Evolutionary conservation across 2,888 invertebrate genomes (phyloP), one percentile per base, ranked within the genome.

Genomic region (Lottia scabra): DNA sequence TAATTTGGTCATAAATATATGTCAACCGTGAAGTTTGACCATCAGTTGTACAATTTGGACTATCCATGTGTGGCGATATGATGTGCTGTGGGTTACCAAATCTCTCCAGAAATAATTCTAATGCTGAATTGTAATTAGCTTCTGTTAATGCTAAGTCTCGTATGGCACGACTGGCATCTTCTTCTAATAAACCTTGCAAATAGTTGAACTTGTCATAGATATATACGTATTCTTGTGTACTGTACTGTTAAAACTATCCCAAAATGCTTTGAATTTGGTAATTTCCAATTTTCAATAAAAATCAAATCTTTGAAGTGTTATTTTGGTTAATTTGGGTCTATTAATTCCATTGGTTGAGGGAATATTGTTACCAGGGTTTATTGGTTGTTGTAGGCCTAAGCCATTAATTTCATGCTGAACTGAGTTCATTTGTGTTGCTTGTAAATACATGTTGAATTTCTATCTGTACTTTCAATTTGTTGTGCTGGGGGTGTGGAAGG

Each of bases 161-260:
- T n/a, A 65, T 65, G 19, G 65, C 16, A 16, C 44, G 43, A 65
- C 44, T 45, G 13, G 65, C 65, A 26, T 23, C 43, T 8, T 45
- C 38, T 65, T 65, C 65, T 13, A 65, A 66, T 23, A 66, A 43
- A 15, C 43, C 38, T 26, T 66, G 43, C 43, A 66, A 66, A 66
- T 66, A 45, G 10, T 45, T 66, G 44, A 66, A 66, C 45, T 66
- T 66, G 16, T 66, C 66, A 66, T 15, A 13, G 65, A 65, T 19
- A 66, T 66, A n/a, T 5, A 23, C 10, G 15, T 19, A 10, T 66
- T 66, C 23, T 13, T 30, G 26, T 66, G 16, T 16, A 66, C 66
- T n/a, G 66, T 23, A 1, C 44, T 45, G 13, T 66, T 23, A 45
- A 66, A 66, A 45, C 43, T 66, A 19, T 65, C 65, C 65, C 65